Evolutionary conservation across 37 sponge, comb jelly and placozoan species (phyloP), one percentile per base, ranked within the genome.

Genomic region (Bolinopsis microptera): DNA sequence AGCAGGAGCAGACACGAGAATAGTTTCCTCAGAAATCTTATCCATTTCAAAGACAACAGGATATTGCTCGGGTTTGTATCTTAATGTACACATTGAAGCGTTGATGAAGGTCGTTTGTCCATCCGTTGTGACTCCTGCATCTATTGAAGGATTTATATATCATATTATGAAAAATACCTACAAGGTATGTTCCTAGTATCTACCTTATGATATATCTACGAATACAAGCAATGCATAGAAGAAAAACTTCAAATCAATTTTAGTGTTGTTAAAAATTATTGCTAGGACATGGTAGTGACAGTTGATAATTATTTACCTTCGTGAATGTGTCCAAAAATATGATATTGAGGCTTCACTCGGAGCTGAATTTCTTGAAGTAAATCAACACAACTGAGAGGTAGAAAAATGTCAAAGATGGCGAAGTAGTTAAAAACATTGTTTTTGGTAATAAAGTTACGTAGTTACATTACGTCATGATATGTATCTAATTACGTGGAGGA

Each of bases 321-420:
- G 40, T 95, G 96, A 0, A 95, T 95, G 39, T 95, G 96, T 13
- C 96, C 96, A 75, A 94, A 95, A 38, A 95, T 9, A 31, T 95
- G 96, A 75, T 75, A 93, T 35, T 94, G 92, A 0, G 96, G 96
- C 69, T 94, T 93, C 28, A 95, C 72, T 1, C 95, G 86, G 16
- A 41, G 38, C 80, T 95, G 93, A n/a, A 95, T 41, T 24, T 92
- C 93, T 24, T 61, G 0, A 35, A 95, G 69, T 77, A 95, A 68
- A 24, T 95, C 96, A 70, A 95, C 93, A 38, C 96, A 95, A 22
- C 74, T 70, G 74, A 70, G 3, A 70, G 26, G 30, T 21, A 61
- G 18, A 9, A 61, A n/a, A n/a, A n/a, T n/a, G n/a, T n/a, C n/a
- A n/a, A n/a, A n/a, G n/a, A n/a, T n/a, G n/a, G n/a, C n/a, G n/a